Conservation (phyloP, 2,113 vertebrate species). For the Saccopteryx leptura region DNA sequence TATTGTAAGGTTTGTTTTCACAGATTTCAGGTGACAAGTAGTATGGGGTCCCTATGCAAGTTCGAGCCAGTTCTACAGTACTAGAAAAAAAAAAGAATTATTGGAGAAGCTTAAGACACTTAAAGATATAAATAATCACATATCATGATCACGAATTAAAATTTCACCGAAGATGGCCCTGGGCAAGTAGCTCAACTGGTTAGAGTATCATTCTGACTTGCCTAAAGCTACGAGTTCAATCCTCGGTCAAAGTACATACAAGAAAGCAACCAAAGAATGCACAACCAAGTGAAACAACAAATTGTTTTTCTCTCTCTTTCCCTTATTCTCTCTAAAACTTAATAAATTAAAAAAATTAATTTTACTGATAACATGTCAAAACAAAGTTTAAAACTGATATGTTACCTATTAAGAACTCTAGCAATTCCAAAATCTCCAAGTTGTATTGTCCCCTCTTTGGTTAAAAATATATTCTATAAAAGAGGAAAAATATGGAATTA, state of each 20-base stretch:
- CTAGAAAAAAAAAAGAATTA: slow-evolving; percentile 87
- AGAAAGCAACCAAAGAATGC: no score
- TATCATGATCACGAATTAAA: neutral
- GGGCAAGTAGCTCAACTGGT: no score
- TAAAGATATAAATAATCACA: slow-evolving; percentile 61
- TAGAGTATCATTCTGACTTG: no score
- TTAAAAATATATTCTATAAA: slow-evolving; percentile 97
- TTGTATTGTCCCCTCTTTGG: slow-evolving; percentile 97
- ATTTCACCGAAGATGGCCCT: neutral
- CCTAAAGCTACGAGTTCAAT: no score
- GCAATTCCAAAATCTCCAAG: slow-evolving; percentile 99
- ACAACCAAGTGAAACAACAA: no score
- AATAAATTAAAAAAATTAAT: neutral
- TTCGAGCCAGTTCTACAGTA: slow-evolving; percentile 97
- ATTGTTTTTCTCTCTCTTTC: no score
- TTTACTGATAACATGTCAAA: slow-evolving; percentile 31
- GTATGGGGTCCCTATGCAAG: slow-evolving; percentile 98
- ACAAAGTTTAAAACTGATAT: slow-evolving; percentile 28
- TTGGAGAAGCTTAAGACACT: slow-evolving; percentile 49
- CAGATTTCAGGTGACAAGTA: slow-evolving; percentile 99
- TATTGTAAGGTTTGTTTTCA: slow-evolving; percentile 99
- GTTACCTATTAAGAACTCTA: slow-evolving; percentile 97
- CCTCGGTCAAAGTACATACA: no score
- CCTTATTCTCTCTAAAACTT: no score
- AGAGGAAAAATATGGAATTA: slow-evolving; percentile 58